Evolutionary conservation across 2,113 vertebrate genomes (phyloP).

Genomic region (Elaphurus davidianus): DNA sequence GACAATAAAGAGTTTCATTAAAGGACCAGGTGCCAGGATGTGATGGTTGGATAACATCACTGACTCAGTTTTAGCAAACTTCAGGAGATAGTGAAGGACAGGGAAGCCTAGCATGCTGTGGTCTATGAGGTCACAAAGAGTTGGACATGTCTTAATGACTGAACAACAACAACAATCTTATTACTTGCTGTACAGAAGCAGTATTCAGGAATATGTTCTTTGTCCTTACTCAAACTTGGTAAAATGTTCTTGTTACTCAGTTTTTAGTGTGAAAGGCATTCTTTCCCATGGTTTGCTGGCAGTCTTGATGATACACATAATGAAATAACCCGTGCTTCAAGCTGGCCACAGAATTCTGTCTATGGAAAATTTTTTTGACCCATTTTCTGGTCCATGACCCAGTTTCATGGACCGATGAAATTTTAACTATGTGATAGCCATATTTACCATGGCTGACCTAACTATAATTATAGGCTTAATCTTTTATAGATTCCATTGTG

Average conservation of each 20-base stretch:
- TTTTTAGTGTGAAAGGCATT: not conserved
- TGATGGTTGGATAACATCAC: not conserved
- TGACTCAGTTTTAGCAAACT: not conserved
- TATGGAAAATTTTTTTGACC: not conserved
- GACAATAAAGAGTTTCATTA: not conserved
- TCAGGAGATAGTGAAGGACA: not conserved
- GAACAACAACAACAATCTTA: not conserved
- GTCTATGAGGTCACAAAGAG: not conserved
- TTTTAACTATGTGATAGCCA: not conserved
- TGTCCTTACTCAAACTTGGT: not conserved
- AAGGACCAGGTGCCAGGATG: not conserved
- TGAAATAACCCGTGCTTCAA: not conserved
- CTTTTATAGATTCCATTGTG: not conserved
- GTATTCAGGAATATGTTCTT: not conserved
- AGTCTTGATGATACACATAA: not conserved
- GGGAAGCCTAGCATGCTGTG: not conserved
- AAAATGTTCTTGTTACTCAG: not conserved
- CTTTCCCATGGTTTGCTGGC: not conserved
- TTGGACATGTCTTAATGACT: not conserved
- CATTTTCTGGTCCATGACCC: not conserved
- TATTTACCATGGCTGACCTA: not conserved
- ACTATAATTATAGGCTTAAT: not conserved
- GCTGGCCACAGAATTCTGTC: not conserved
- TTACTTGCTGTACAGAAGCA: not conserved
- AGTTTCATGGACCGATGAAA: not conserved